Conservation (phyloP, 2,888 invertebrate genomes). For the Yponomeuta malinellus region DNA sequence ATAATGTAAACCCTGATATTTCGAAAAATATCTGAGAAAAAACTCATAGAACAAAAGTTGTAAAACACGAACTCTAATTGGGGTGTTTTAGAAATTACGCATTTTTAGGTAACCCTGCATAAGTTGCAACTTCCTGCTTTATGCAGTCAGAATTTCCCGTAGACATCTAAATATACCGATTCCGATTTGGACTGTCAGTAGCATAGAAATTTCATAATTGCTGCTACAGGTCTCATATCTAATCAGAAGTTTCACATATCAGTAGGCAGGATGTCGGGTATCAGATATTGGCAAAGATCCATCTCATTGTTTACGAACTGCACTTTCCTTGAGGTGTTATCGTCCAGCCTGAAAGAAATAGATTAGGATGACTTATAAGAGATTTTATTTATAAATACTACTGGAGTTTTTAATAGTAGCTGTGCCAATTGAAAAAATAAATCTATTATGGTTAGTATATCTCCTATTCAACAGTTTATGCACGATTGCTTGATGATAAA, state of each 20-base stretch:
- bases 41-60: no score
- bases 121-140: no score
- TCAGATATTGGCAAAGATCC: constrained; percentile 83
- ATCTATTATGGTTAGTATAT: no score
- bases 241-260: constrained; percentile 67
- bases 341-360: constrained; percentile 78
- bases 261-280: constrained; percentile 85
- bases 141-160: background rate
- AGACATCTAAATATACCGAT: background rate
- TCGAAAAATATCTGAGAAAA: no score
- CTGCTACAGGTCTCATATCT: background rate
- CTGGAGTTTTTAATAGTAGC: background rate
- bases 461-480: no score
- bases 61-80: no score
- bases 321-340: constrained; percentile 86
- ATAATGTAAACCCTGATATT: no score
- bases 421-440: no score
- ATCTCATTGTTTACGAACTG: constrained; percentile 81
- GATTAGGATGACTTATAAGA: background rate
- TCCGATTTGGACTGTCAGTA: background rate
- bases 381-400: no score
- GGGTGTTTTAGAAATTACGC: no score
- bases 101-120: no score
- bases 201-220: background rate
- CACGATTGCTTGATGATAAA: no score